Conservation (phyloP, 2,888 invertebrate genomes). For the Drosophila nigritarsus region DNA sequence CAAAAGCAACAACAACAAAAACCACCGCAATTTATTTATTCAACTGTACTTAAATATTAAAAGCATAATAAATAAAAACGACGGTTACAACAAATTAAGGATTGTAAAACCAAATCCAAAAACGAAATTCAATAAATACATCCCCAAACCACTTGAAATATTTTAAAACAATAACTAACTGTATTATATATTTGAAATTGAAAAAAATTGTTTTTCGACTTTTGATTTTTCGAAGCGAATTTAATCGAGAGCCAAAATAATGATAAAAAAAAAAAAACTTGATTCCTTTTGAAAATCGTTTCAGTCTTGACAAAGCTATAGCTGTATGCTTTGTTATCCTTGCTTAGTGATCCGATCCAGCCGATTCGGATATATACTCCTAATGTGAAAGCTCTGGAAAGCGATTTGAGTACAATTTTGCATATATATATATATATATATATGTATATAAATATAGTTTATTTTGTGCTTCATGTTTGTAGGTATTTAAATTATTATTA, state of each 20-base stretch:
- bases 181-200: background rate
- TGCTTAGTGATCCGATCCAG: background rate
- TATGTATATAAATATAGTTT: background rate
- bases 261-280: background rate
- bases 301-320: background rate
- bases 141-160: slow-evolving; percentile 23
- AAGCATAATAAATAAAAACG: slow-evolving; percentile 21
- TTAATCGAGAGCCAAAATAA: background rate
- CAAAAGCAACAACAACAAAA: slow-evolving; percentile 56
- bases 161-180: slow-evolving; percentile 5
- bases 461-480: slow-evolving; percentile 14
- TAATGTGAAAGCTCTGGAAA: background rate
- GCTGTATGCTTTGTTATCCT: background rate
- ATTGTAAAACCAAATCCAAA: slow-evolving; percentile 33
- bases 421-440: background rate
- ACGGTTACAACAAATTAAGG: slow-evolving; percentile 10
- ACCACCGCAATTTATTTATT: slow-evolving; percentile 73
- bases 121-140: slow-evolving; percentile 39
- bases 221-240: background rate
- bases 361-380: background rate
- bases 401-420: background rate
- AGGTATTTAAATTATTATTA: slow-evolving; percentile 2
- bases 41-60: slow-evolving; percentile 63
- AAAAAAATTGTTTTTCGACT: background rate
- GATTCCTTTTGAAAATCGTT: background rate